Evolutionary conservation across 2,888 invertebrate genomes (phyloP).

Genomic region (Apamea anceps): DNA sequence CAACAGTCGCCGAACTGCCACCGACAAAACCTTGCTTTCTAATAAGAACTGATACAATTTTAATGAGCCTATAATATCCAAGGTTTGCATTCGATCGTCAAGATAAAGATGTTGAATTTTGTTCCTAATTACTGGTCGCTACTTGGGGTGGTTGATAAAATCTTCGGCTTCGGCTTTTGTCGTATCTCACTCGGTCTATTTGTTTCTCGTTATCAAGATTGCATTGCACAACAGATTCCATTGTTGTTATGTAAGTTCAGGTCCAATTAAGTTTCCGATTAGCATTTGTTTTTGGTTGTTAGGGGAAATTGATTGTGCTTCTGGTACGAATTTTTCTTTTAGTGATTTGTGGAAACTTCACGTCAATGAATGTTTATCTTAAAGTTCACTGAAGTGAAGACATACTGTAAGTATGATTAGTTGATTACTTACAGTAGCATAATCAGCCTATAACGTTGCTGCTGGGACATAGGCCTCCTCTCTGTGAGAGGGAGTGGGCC

Average conservation of each 20-base stretch:
- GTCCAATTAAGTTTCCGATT: conserved; percentile 65
- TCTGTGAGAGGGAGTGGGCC: too few relatives aligned
- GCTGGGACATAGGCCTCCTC: too few relatives aligned
- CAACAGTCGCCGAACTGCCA: conserved; percentile 64
- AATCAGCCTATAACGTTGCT: too few relatives aligned
- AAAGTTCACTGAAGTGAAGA: neutral
- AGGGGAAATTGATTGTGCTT: conserved; percentile 38
- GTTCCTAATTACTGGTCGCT: conserved; percentile 77
- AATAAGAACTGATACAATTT: conserved; percentile 83
- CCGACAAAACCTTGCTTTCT: conserved; percentile 87
- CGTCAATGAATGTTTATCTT: neutral
- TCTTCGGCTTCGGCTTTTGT: conserved; percentile 75
- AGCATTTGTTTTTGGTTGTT: conserved; percentile 59
- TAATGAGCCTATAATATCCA: conserved; percentile 87
- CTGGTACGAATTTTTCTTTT: neutral
- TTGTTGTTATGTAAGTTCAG: conserved; percentile 74
- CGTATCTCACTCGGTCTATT: conserved; percentile 82
- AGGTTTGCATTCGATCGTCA: conserved; percentile 82
- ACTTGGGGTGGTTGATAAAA: conserved; percentile 78
- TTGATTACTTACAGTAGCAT: neutral
- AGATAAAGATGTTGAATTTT: conserved; percentile 79
- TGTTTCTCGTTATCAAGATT: conserved; percentile 82
- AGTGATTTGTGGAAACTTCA: neutral
- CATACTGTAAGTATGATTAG: neutral
- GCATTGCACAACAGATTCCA: conserved; percentile 78